Evolutionary conservation across 2,797 vertebrate genomes (phyloP).

Genomic region (Macroramphosus scolopax): DNA sequence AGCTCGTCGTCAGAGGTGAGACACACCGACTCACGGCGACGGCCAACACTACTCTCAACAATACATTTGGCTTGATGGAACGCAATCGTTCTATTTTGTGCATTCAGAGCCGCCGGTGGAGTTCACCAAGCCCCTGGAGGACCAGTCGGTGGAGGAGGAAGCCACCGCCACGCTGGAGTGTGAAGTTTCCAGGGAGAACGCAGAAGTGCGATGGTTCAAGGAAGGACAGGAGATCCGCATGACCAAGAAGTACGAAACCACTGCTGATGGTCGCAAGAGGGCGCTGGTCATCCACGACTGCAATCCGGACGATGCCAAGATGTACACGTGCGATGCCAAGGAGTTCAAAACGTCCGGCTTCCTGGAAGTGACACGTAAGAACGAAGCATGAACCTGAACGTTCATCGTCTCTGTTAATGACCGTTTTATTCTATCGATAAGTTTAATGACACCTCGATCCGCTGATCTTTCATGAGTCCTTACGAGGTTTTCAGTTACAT

Average conservation of each 20-base stretch:
- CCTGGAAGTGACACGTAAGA: slow-evolving; percentile 95
- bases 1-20: slow-evolving; percentile 89
- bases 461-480: too few relatives aligned
- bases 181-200: slow-evolving; percentile 92
- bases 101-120: slow-evolving; percentile 86
- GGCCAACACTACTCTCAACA: background rate
- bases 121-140: slow-evolving; percentile 94
- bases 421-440: too few relatives aligned
- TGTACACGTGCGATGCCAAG: slow-evolving; percentile 90
- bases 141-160: slow-evolving; percentile 97
- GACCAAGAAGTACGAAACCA: slow-evolving; percentile 91
- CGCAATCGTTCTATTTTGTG: too few relatives aligned
- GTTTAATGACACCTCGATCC: too few relatives aligned
- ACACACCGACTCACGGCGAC: background rate
- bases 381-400: too few relatives aligned
- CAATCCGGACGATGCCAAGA: slow-evolving; percentile 87
- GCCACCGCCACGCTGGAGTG: slow-evolving; percentile 89
- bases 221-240: slow-evolving; percentile 93
- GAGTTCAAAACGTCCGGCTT: slow-evolving; percentile 96
- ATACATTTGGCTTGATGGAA: background rate
- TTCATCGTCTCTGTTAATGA: background rate
- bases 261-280: slow-evolving; percentile 85
- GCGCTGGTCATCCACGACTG: slow-evolving; percentile 87
- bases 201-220: slow-evolving; percentile 91
- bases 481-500: too few relatives aligned